Percentiles rank a stretch among this genome's conserved stretches.
Conservation (phyloP, 2,113 vertebrate species). For the Podilymbus podiceps region DNA sequence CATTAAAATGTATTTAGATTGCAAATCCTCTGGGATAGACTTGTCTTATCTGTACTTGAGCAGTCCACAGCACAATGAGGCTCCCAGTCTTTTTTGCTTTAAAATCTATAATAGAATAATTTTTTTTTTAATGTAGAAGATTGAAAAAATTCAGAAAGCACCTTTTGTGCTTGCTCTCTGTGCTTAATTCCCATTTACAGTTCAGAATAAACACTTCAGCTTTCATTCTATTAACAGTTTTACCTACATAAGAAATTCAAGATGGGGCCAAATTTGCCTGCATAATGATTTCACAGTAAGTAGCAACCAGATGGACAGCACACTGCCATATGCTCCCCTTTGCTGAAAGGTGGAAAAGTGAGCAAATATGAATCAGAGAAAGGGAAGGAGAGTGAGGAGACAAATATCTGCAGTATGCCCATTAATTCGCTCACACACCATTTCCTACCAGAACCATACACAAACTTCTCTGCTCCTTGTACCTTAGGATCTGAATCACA, state of each 20-base stretch:
- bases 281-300: slow-evolving; percentile 28
- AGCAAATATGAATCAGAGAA: neutral
- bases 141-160: neutral
- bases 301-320: slow-evolving; percentile 44
- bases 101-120: neutral
- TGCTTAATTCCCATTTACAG: neutral
- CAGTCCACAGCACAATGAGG: neutral
- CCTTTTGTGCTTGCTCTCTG: neutral
- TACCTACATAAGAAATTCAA: neutral
- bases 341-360: slow-evolving; percentile 10
- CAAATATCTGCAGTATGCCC: neutral
- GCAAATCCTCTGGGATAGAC: neutral
- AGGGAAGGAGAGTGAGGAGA: neutral
- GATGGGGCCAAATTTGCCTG: slow-evolving; percentile 24
- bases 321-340: slow-evolving; percentile 25
- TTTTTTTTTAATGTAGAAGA: neutral
- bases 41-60: neutral
- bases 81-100: neutral
- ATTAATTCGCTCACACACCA: neutral
- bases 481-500: neutral
- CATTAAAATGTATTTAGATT: neutral
- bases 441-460: neutral
- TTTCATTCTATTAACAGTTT: slow-evolving; percentile 15
- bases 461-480: neutral
- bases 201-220: slow-evolving; percentile 6